These are phyloP conservation scores for Thecophora atra DNA, from an alignment of 2,888 invertebrate species.

Conservation along the genomic window DNA sequence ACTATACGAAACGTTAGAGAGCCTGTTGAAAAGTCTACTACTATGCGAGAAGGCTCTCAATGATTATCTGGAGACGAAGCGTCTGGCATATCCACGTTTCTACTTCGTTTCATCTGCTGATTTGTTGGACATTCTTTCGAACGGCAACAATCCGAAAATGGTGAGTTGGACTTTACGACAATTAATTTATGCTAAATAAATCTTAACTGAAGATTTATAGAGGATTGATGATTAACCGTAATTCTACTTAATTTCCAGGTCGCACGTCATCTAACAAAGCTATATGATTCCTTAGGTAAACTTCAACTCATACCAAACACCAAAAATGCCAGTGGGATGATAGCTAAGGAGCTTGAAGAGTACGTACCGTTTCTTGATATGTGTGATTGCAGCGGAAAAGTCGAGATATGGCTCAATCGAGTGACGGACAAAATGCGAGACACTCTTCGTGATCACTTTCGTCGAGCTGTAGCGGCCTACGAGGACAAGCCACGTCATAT, in stretches of 20 bases:
- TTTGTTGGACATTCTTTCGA: conserved; percentile 80
- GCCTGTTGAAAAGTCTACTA: conserved; percentile 75
- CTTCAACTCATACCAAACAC: conserved; percentile 70
- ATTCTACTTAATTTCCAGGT: too few species aligned
- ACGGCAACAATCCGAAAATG: conserved; percentile 84
- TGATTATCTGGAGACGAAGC: conserved; percentile 93
- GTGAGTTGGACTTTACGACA: conserved; percentile 65
- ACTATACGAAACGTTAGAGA: conserved; percentile 80
- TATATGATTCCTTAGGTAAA: conserved; percentile 89
- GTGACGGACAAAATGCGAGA: conserved; percentile 86
- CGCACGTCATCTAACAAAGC: conserved; percentile 82
- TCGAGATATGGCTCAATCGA: conserved; percentile 89
- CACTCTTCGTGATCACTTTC: conserved; percentile 81
- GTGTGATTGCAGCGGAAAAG: conserved; percentile 87
- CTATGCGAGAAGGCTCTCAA: conserved; percentile 94
- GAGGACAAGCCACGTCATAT: conserved; percentile 89
- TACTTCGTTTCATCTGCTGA: conserved; percentile 96
- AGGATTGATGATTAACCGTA: too few species aligned
- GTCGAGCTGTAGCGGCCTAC: conserved; percentile 82
- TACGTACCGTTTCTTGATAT: conserved; percentile 75
- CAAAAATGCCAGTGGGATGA: conserved; percentile 79
- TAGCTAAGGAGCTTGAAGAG: conserved; percentile 85
- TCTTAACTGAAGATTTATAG: conserved; percentile 45
- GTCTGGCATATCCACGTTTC: conserved; percentile 92
- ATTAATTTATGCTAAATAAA: not conserved